Base-by-base conservation (phyloP, 2,888 invertebrate species). In the Agrilus biguttatus region DNA sequence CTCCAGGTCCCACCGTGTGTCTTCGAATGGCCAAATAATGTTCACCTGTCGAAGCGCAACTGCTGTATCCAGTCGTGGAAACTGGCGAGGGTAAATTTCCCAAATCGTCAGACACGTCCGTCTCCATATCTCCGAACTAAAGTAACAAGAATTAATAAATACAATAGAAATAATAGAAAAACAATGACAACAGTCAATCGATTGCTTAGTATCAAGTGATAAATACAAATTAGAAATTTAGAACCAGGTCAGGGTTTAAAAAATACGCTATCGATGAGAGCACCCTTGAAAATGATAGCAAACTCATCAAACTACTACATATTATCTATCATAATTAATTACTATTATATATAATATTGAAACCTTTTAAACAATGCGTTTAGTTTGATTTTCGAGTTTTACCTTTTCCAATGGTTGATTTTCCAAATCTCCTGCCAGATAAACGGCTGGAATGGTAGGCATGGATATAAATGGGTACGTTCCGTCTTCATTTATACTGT, bases 1-100 rank as follows among this genome's bases (percentile, higher is more conserved):
- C 90, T 3, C 91, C 91, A 0, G 90, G 90, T 0, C 93, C 93
- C 1, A 95, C 92, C 0, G 95, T 95, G 63, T 95, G 93, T 14
- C 93, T 71, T 34, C 93, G 71, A 40, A 83, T 78, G 39, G 83
- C 82, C 47, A 73, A 64, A 55, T 74, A 73, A 49, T 60, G 61
- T 52, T 67, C 67, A 28, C 62, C 60, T n/a, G 60, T 56, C 17
- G 42, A 56, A 43, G 45, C 53, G 43, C 43, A 56, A 52, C 54
- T 58, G 13, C 55, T 49, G 36, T 55, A 64, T 51, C 52, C 61
- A 37, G 51, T 61, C 49, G 43, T 57, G 49, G 45, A 57, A 50
- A 44, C 53, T 42, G 53, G 53, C 1, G 58, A 57, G 23, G 60
- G 61, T 33, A 63, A 47, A 2, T 62, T 61, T 44, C 53, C 56